Evolutionary conservation across 2,888 invertebrate species (phyloP).

Genomic region (Linyphia triangularis): DNA sequence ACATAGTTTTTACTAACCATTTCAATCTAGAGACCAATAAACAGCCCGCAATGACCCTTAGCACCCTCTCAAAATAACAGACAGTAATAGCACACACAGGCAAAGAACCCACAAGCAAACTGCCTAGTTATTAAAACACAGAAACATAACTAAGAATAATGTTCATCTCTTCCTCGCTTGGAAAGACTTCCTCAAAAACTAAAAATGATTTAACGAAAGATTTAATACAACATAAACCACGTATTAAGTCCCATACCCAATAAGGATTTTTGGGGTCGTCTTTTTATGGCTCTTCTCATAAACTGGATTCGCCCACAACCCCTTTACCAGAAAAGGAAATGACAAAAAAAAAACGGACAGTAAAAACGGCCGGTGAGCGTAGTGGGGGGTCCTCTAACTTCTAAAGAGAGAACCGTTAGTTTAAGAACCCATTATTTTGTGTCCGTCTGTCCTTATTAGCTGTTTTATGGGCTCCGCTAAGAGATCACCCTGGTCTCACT

Average conservation of each 20-base stretch:
- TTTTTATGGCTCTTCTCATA: constrained; percentile 51
- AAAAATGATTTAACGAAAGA: constrained; percentile 59
- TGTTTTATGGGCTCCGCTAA: constrained; percentile 60
- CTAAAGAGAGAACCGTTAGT: constrained; percentile 65
- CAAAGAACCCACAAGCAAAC: not conserved
- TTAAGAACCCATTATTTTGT: constrained; percentile 64
- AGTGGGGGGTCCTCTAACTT: constrained; percentile 14
- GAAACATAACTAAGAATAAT: constrained; percentile 19
- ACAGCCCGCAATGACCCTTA: not conserved
- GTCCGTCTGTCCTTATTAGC: constrained; percentile 64
- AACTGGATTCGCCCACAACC: constrained; percentile 17
- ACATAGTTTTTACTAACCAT: not conserved
- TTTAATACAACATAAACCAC: constrained; percentile 61
- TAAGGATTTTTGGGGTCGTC: constrained; percentile 53
- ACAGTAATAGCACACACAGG: constrained; percentile 41
- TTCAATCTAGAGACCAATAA: constrained; percentile 22
- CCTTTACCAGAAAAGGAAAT: not conserved
- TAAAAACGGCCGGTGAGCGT: constrained; percentile 43
- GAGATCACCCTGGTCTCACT: constrained; percentile 24
- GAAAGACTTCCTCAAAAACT: not conserved
- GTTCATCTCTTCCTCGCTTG: not conserved
- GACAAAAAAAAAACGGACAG: constrained; percentile 29
- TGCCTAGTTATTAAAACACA: constrained; percentile 53
- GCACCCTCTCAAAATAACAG: constrained; percentile 22
- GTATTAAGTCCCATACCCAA: constrained; percentile 60